These are phyloP conservation scores for Oceanites oceanicus DNA, from an alignment of 2,113 vertebrate genomes.

Conservation along the genomic window DNA sequence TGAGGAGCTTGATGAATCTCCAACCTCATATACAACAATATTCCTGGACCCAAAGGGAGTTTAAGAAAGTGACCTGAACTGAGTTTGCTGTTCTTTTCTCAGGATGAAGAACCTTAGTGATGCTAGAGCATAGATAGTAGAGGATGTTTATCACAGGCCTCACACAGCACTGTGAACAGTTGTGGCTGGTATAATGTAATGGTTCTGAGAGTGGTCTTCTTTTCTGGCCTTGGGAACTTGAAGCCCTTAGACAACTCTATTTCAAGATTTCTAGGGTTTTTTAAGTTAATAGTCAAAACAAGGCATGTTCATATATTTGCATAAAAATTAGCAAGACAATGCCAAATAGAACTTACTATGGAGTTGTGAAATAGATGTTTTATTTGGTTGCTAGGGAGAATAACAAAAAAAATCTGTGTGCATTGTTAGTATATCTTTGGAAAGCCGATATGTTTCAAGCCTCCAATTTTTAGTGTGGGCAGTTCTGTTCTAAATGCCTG, in stretches of 20 bases:
- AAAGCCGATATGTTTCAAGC: neutral
- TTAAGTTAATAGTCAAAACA: neutral
- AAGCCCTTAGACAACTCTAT: neutral
- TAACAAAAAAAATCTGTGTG: neutral
- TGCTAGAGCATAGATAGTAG: neutral
- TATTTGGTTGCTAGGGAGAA: neutral
- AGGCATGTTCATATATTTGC: neutral
- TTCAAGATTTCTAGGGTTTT: neutral
- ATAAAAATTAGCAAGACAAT: neutral
- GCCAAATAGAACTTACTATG: neutral
- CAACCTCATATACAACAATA: neutral
- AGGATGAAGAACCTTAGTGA: neutral
- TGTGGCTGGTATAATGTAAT: neutral
- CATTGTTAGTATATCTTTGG: neutral
- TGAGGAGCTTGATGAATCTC: neutral
- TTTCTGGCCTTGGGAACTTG: neutral
- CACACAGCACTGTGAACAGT: neutral
- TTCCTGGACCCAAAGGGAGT: neutral
- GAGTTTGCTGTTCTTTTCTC: neutral
- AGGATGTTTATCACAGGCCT: neutral
- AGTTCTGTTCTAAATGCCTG: neutral
- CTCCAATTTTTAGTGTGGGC: neutral
- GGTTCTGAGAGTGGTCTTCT: rapidly evolving
- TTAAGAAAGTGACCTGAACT: neutral
- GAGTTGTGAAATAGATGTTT: neutral